Evolutionary conservation across 2,113 vertebrate genomes (phyloP).

Genomic region (Chinchilla lanigera): DNA sequence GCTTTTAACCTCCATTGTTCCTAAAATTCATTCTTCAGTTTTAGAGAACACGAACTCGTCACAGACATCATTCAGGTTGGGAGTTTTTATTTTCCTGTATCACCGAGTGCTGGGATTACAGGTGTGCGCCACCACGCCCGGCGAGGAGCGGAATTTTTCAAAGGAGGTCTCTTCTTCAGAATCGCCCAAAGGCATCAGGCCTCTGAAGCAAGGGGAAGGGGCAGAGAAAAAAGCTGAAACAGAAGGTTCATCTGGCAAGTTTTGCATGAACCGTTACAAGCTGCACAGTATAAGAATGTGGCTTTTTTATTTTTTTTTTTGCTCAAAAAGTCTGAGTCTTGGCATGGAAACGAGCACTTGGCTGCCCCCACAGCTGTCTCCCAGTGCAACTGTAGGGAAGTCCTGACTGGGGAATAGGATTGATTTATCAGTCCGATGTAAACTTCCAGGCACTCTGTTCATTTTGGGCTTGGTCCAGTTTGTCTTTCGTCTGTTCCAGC

Average conservation of each 20-base stretch:
- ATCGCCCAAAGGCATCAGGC: slow-evolving; percentile 96
- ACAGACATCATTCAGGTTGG: too few species aligned
- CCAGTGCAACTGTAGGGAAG: slow-evolving; percentile 99
- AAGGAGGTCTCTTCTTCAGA: slow-evolving; percentile 96
- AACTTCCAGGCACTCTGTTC: slow-evolving; percentile 90
- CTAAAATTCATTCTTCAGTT: too few species aligned
- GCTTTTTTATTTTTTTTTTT: slow-evolving; percentile 87
- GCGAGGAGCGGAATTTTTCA: slow-evolving; percentile 89
- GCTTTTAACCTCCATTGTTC: too few species aligned
- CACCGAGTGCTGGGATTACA: too few species aligned
- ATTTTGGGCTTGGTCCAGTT: background rate
- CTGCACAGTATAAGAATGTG: slow-evolving; percentile 94
- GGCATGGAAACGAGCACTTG: slow-evolving; percentile 96
- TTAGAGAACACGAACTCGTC: too few species aligned
- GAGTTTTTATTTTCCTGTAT: too few species aligned
- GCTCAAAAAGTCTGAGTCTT: slow-evolving; percentile 98
- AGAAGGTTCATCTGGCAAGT: slow-evolving; percentile 98
- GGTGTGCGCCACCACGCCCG: too few species aligned
- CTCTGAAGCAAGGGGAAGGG: slow-evolving; percentile 95
- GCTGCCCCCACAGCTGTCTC: slow-evolving; percentile 98
- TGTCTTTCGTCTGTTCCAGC: background rate
- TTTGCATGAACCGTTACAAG: slow-evolving; percentile 96
- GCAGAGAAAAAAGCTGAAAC: slow-evolving; percentile 95
- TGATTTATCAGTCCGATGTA: slow-evolving; percentile 99
- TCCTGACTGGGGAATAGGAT: slow-evolving; percentile 98